Percentiles rank a stretch among this genome's conserved stretches.
Conservation (phyloP, 2,797 vertebrate genomes). For the Cygnus olor region DNA sequence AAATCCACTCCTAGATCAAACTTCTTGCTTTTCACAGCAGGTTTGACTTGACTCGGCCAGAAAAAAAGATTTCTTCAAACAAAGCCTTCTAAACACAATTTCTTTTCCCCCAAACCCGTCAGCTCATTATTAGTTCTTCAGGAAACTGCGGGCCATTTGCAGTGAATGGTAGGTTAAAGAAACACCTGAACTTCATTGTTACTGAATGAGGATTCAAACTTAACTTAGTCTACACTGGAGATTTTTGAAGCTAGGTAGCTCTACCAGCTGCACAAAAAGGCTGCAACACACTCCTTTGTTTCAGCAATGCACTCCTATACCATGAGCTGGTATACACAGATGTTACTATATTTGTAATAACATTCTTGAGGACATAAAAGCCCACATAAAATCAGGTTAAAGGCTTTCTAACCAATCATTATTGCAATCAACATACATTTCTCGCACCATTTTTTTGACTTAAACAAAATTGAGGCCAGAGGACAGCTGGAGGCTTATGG, state of each 20-base stretch:
- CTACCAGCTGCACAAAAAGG: not conserved
- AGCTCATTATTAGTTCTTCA: not conserved
- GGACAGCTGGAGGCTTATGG: not conserved
- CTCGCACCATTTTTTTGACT: not conserved
- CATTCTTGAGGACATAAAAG: not conserved
- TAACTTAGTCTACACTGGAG: not conserved
- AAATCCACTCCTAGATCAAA: not conserved
- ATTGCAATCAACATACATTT: not conserved
- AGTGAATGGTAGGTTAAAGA: not conserved
- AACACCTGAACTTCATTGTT: not conserved
- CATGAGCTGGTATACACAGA: not conserved
- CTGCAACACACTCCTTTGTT: too few relatives aligned
- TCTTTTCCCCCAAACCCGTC: not conserved
- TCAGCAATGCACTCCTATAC: not conserved
- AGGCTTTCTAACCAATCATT: not conserved
- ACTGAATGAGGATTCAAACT: not conserved
- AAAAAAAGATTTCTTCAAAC: not conserved
- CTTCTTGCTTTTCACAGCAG: not conserved
- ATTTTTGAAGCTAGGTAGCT: not conserved
- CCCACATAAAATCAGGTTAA: not conserved
- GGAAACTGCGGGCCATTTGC: not conserved
- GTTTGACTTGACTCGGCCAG: not conserved
- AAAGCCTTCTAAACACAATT: not conserved
- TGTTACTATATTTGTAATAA: not conserved
- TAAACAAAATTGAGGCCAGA: constrained; percentile 4